Conservation (phyloP, 2,888 invertebrate species). For the Lottia scabra region DNA sequence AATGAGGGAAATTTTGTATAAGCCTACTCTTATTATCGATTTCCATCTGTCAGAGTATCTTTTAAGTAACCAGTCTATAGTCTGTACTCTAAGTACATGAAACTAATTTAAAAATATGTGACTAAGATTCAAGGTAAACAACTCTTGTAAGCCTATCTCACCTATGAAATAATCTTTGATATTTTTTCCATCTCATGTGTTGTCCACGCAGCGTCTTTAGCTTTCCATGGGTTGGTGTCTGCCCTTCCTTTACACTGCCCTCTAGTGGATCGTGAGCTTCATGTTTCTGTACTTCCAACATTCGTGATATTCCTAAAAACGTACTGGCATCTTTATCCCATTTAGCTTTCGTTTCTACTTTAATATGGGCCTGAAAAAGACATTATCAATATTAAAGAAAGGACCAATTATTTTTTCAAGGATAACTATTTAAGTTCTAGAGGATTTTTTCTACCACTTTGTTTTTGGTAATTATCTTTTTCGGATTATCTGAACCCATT, state of each 20-base stretch:
- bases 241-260: slow-evolving; percentile 23
- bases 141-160: slow-evolving; percentile 27
- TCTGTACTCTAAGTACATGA: too few species aligned
- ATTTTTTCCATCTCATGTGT: slow-evolving; percentile 54
- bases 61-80: too few species aligned
- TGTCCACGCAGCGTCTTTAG: slow-evolving; percentile 51
- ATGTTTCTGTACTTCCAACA: slow-evolving; percentile 36
- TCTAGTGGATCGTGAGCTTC: slow-evolving; percentile 36
- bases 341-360: slow-evolving; percentile 46
- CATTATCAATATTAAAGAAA: background rate
- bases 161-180: slow-evolving; percentile 45
- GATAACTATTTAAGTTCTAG: too few species aligned
- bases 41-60: too few species aligned
- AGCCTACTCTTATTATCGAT: too few species aligned
- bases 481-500: too few species aligned
- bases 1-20: too few species aligned
- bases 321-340: slow-evolving; percentile 42
- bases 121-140: too few species aligned
- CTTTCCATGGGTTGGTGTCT: slow-evolving; percentile 36
- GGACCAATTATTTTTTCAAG: too few species aligned
- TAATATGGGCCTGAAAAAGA: slow-evolving; percentile 43
- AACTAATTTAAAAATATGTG: too few species aligned
- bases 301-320: slow-evolving; percentile 41
- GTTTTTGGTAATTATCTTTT: too few species aligned
- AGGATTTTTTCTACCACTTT: too few species aligned